These are phyloP conservation scores for Sisyra terminalis DNA, from an alignment of 2,888 invertebrate genomes.

Conservation along the genomic window DNA sequence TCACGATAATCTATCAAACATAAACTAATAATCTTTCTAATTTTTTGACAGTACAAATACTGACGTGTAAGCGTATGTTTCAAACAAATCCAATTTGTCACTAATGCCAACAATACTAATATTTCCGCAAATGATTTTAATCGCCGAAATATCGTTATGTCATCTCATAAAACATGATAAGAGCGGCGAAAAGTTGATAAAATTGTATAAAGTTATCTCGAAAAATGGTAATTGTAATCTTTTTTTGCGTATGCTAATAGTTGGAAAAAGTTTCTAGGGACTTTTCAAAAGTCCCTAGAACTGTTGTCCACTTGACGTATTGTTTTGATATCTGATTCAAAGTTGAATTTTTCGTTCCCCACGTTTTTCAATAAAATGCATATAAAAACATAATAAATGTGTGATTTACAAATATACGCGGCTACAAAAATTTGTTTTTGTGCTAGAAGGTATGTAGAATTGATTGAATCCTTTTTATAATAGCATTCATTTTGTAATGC, in stretches of 20 bases:
- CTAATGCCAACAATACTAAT: no score
- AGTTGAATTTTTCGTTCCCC: neutral
- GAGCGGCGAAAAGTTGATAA: no score
- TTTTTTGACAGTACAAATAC: constrained; percentile 4
- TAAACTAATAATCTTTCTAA: neutral
- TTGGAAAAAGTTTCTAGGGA: constrained; percentile 3
- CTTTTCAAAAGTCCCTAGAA: constrained; percentile 1
- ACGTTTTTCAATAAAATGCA: constrained; percentile 4
- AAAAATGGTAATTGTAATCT: no score
- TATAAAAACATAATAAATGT: constrained; percentile 2
- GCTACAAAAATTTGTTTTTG: no score
- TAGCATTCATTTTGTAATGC: neutral
- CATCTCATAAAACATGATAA: no score
- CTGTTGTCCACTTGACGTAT: constrained; percentile 4
- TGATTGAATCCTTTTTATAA: neutral
- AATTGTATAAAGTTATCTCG: no score
- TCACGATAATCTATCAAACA: neutral
- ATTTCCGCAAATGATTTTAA: no score
- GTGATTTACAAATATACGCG: neutral
- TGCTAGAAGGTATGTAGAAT: constrained; percentile 1
- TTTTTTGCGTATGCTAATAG: no score
- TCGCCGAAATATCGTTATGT: no score
- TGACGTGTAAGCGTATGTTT: constrained; percentile 7
- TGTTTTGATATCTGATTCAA: constrained; percentile 6
- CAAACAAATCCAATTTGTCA: neutral